Base-by-base conservation (phyloP, 1,140 invertebrate genomes). In the Orius insidiosus region DNA sequence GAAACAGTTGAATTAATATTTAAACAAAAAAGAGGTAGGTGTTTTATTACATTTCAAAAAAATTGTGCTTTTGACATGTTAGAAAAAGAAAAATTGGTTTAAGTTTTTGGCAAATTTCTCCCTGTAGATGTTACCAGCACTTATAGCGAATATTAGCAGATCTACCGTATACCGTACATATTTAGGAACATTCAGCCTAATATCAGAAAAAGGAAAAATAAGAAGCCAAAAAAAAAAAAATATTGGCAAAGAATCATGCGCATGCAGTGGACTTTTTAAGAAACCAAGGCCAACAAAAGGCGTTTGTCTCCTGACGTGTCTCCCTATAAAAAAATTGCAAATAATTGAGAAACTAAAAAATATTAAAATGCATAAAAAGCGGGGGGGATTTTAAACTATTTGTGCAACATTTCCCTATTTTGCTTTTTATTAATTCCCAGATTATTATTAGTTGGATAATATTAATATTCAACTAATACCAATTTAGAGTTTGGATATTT, bases 301-400 rank as follows among this genome's bases (percentile, higher is more conserved):
- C 77, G 79, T 69, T 83, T 88, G 73, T 92, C 84, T 52, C 87
- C 86, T 54, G 84, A 87, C 46, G 85, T 90, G 63, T 54, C 46
- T 52, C 51, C 55, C 55, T 59, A 53, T 53, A 53, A 56, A 45
- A 24, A 40, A 42, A 31, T 33, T 10, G 37, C 19, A 40, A 14
- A 47, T 14, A 19, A 19, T 32, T 45, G 33, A 32, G 43, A 45
- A 45, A 15, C 13, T 13, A 24, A 42, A 11, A 31, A 42, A 16
- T 18, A 13, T 16, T 42, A 16, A 24, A 19, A 42, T 13, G 24
- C 24, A 24, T 24, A 24, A 24, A 24, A 24, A 24, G 24, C 24
- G 24, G 24, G 24, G 7, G 24, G 24, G n/a, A n/a, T 24, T 24
- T 4, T 24, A 24, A 24, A 3, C 24, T 24, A 24, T 24, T 24